Base-by-base conservation (phyloP, 2,113 vertebrate species). In the Alouatta palliata region DNA sequence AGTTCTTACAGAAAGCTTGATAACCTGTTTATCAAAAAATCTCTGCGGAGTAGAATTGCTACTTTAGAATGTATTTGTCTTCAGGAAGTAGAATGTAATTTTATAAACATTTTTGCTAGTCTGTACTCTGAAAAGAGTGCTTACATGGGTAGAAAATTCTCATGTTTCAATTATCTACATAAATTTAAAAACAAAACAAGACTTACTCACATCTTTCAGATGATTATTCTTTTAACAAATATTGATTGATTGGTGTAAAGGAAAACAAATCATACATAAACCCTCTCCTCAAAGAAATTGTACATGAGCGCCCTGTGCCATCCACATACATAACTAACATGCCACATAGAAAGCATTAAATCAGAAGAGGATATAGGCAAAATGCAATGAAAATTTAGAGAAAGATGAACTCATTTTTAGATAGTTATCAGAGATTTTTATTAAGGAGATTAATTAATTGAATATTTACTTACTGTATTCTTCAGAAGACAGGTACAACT, bases 181-280 rank as follows among this genome's bases (percentile, higher is more conserved):
- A 6, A 81, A 83, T 91, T 87, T 81, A 84, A 87, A 90, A 90
- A 93, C 54, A 30, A 96, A 85, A 52, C 9, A 79, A 84, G 17
- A 71, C 92, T 75, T 83, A 40, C 16, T 93, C 25, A 61, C 30
- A 73, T 89, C 79, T 91, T 95, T 25, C 27, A 85, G 17, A 84
- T 43, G 13, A 1, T 85, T 2, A 27, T 77, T 95, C 19, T 86
- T 97, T 94, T 73, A 6, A 94, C 5, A 79, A 66, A 64, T 90
- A 87, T 40, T 54, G 8, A n/a, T 61, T 87, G 40, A 71, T 64
- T 54, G 4, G 1, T 83, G 25, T 71, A 23, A 82, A 5, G 75
- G 21, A 97, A 92, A 89, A 86, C 23, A 54, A 93, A 93, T 75
- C 68, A 64, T 61, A 71, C 12, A 52, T 77, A 88, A 92, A 80